Conservation (phyloP, 2,113 vertebrate species). For the Ia io region DNA sequence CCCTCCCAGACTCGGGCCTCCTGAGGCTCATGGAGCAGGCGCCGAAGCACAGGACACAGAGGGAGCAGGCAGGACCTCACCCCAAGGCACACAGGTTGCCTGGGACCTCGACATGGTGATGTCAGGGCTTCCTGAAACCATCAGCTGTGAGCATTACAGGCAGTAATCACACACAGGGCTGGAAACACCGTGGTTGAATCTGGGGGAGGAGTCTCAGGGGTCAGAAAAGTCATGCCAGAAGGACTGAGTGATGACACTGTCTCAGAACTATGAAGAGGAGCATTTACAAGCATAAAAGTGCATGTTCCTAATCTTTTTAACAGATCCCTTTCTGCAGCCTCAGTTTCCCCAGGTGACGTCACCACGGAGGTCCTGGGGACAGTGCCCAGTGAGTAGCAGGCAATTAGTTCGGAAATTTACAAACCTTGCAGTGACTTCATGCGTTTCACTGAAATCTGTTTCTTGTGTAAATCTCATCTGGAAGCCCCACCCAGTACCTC, state of each 20-base stretch:
- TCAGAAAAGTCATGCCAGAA: background rate
- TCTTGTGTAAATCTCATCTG: background rate
- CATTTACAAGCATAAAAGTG: background rate
- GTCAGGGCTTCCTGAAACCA: no score
- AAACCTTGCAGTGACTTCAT: background rate
- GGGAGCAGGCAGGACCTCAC: no score
- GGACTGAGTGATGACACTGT: background rate
- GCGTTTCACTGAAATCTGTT: background rate
- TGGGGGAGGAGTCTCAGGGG: background rate
- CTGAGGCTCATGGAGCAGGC: background rate
- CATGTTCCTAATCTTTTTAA: background rate
- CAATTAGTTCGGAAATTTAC: background rate
- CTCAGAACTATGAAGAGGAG: background rate
- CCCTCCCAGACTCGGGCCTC: no score
- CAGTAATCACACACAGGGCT: background rate
- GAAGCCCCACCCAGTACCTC: background rate
- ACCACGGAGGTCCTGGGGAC: background rate
- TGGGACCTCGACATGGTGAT: rapidly evolving
- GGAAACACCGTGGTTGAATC: background rate
- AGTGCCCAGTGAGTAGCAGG: background rate
- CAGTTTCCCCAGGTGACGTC: background rate
- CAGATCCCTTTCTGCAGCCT: background rate
- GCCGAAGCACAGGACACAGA: background rate
- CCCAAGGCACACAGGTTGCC: background rate
- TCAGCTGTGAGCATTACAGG: background rate